These are phyloP conservation scores for Rhagonycha fulva DNA, from an alignment of 2,888 invertebrate species.

Conservation along the genomic window DNA sequence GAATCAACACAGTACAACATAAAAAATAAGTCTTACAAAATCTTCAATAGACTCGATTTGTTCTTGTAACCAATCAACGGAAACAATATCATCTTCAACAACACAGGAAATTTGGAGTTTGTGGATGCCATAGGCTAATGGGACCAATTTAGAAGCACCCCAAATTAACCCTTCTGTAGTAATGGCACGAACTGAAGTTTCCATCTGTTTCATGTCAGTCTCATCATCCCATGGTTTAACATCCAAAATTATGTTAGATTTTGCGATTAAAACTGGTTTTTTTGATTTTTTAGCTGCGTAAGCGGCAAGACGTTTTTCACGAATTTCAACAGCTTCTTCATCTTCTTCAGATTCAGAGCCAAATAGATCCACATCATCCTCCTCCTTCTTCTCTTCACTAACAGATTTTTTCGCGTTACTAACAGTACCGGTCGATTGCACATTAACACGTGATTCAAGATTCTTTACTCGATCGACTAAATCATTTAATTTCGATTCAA, in stretches of 20 bases:
- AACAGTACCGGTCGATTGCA: background rate
- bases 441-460: slow-evolving; percentile 39
- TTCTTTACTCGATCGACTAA: slow-evolving; percentile 38
- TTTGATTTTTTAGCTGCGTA: slow-evolving; percentile 92
- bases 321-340: slow-evolving; percentile 74
- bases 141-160: slow-evolving; percentile 91
- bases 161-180: slow-evolving; percentile 85
- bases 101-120: slow-evolving; percentile 92
- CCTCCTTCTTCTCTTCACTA: slow-evolving; percentile 49
- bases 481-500: slow-evolving; percentile 5
- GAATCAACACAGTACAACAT: slow-evolving; percentile 5
- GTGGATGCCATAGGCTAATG: slow-evolving; percentile 89
- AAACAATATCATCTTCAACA: slow-evolving; percentile 95
- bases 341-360: slow-evolving; percentile 80
- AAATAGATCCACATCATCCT: slow-evolving; percentile 80
- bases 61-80: slow-evolving; percentile 85
- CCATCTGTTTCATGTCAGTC: slow-evolving; percentile 88
- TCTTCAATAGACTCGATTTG: slow-evolving; percentile 84
- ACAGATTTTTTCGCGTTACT: slow-evolving; percentile 35
- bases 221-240: slow-evolving; percentile 94
- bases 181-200: slow-evolving; percentile 77
- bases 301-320: slow-evolving; percentile 83
- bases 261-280: slow-evolving; percentile 89
- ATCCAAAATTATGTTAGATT: slow-evolving; percentile 92
- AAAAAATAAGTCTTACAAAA: slow-evolving; percentile 60